These are phyloP conservation scores for Morpho achilles DNA, from an alignment of 2,888 invertebrate genomes.

Conservation along the genomic window DNA sequence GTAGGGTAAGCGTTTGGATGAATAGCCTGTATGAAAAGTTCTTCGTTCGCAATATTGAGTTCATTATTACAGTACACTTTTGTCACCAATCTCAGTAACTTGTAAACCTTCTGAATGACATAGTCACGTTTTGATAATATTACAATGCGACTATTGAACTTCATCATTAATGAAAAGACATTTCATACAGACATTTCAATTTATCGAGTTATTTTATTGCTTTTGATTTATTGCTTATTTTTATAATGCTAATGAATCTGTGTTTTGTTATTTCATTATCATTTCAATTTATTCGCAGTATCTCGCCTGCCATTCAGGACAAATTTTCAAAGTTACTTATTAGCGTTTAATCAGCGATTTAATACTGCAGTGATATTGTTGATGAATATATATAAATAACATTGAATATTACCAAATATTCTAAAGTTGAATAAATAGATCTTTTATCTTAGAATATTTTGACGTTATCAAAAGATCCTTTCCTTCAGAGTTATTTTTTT, in stretches of 20 bases:
- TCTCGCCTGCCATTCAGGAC: conserved; percentile 2
- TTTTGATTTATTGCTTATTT: conserved; percentile 24
- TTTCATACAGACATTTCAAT: conserved; percentile 10
- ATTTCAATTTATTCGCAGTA: conserved; percentile 6
- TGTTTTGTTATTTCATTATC: conserved; percentile 15
- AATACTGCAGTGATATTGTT: no score
- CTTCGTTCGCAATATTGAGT: conserved; percentile 47
- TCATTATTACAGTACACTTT: conserved; percentile 12
- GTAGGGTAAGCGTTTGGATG: conserved; percentile 46
- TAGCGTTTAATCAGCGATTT: no score
- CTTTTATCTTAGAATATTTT: no score
- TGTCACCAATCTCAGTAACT: neutral
- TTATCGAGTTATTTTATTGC: conserved; percentile 46
- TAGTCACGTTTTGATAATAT: conserved; percentile 6
- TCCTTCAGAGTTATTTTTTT: neutral
- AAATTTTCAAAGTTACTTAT: conserved; percentile 12
- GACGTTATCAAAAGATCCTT: no score
- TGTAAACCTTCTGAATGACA: neutral
- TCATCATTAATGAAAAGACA: conserved; percentile 18
- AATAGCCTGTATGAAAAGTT: conserved; percentile 56
- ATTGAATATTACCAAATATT: no score
- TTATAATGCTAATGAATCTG: conserved; percentile 20
- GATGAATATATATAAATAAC: no score
- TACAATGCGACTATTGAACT: conserved; percentile 14
- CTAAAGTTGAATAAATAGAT: no score